A percentile compares a stretch with the other conserved stretches of the same genome.
Evolutionary conservation across 2,888 invertebrate species (phyloP).

Genomic region (Apamea sordens): DNA sequence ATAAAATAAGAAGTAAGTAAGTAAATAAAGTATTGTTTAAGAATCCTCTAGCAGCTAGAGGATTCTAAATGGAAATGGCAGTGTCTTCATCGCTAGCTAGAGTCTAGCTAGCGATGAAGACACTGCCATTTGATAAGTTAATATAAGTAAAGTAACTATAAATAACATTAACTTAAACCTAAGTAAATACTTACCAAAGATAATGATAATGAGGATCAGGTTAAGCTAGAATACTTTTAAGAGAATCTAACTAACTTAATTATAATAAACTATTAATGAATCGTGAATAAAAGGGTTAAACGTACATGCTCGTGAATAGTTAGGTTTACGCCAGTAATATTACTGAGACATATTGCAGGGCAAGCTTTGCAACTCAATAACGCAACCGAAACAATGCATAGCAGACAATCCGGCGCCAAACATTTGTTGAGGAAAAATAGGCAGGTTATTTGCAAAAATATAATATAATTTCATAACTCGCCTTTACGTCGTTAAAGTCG

Average conservation of each 20-base stretch:
- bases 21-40: conserved; percentile 5
- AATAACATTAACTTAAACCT: conserved; percentile 1
- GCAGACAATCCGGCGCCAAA: not conserved
- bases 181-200: not conserved
- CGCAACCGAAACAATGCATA: not conserved
- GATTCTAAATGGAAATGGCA: too few species aligned
- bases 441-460: not conserved
- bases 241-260: not conserved
- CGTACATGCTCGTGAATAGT: not conserved
- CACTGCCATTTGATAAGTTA: too few species aligned
- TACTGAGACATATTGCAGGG: conserved; percentile 22
- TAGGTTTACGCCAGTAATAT: not conserved
- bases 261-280: not conserved
- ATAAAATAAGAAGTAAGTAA: not conserved
- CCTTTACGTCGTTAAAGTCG: not conserved
- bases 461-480: not conserved
- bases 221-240: not conserved
- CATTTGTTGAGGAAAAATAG: not conserved
- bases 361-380: conserved; percentile 17
- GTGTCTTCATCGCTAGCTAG: too few species aligned
- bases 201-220: not conserved
- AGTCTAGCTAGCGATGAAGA: conserved; percentile 21
- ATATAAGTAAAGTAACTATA: conserved; percentile 3
- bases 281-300: not conserved
- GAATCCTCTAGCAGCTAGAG: conserved; percentile 20